Evolutionary conservation across 2,888 invertebrate species (phyloP).

Genomic region (Watsonalla binaria): DNA sequence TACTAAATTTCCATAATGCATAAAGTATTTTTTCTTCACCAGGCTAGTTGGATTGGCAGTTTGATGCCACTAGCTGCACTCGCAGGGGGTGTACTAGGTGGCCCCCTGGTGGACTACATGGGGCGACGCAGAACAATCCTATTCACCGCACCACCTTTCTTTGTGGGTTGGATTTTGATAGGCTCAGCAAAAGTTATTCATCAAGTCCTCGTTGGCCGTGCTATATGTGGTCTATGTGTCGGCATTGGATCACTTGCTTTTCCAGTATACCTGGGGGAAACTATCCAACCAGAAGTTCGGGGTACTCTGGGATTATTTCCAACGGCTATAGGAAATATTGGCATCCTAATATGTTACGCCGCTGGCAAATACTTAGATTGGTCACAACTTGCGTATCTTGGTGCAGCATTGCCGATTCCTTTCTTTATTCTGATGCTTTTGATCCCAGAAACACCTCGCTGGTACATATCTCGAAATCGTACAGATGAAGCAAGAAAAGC

Average conservation of each 20-base stretch:
- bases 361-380: slow-evolving; percentile 90
- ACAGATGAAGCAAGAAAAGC: slow-evolving; percentile 87
- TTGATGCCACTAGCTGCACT: slow-evolving; percentile 94
- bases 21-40: slow-evolving; percentile 20
- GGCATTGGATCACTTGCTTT: slow-evolving; percentile 92
- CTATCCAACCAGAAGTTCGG: slow-evolving; percentile 93
- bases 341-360: slow-evolving; percentile 87
- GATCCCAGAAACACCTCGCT: slow-evolving; percentile 96
- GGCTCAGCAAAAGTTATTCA: slow-evolving; percentile 84
- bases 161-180: slow-evolving; percentile 90
- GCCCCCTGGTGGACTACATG: slow-evolving; percentile 90
- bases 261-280: slow-evolving; percentile 96
- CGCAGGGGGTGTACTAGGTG: slow-evolving; percentile 89
- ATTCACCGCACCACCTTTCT: slow-evolving; percentile 87
- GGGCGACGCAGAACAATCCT: slow-evolving; percentile 91
- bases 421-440: slow-evolving; percentile 89
- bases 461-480: slow-evolving; percentile 89
- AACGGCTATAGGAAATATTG: slow-evolving; percentile 91
- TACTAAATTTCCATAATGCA: not conserved
- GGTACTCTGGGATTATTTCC: slow-evolving; percentile 93
- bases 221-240: slow-evolving; percentile 91
- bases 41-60: slow-evolving; percentile 94
- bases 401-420: slow-evolving; percentile 86
- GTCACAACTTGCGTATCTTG: slow-evolving; percentile 89
- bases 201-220: slow-evolving; percentile 88